These are phyloP conservation scores for Cochlearius cochlearius DNA, from an alignment of 2,113 vertebrate genomes.

Conservation along the genomic window DNA sequence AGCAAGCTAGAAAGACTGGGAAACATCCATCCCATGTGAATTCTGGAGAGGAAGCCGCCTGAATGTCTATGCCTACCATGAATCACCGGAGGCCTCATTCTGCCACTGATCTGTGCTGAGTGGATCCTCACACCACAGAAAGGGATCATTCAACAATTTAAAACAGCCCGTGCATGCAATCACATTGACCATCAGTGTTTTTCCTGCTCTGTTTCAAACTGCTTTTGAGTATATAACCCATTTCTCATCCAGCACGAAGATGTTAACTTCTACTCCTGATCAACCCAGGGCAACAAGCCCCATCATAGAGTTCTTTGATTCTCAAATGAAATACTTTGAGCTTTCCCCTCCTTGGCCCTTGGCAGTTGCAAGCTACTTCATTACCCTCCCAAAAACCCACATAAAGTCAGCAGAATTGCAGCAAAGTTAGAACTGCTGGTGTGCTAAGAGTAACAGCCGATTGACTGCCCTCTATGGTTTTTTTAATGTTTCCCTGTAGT, in stretches of 20 bases:
- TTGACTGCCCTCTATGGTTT: background rate
- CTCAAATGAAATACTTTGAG: background rate
- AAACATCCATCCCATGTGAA: background rate
- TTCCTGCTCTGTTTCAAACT: background rate
- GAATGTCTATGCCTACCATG: background rate
- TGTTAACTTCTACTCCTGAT: background rate
- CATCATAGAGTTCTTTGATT: background rate
- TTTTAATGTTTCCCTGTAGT: background rate
- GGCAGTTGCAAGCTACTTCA: background rate
- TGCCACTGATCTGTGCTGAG: background rate
- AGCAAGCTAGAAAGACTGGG: background rate
- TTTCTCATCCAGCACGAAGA: background rate
- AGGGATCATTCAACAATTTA: background rate
- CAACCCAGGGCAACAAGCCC: background rate
- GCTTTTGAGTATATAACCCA: background rate
- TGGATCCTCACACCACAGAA: background rate
- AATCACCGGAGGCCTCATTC: background rate
- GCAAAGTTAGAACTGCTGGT: background rate
- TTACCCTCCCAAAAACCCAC: background rate
- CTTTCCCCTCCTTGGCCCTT: background rate
- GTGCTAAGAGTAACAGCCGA: background rate
- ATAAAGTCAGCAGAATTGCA: background rate
- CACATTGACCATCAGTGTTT: background rate
- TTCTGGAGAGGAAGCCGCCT: background rate
- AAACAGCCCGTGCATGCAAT: background rate